These are phyloP conservation scores for Orientallactaga bullata DNA, from an alignment of 2,113 vertebrate species.

Conservation along the genomic window DNA sequence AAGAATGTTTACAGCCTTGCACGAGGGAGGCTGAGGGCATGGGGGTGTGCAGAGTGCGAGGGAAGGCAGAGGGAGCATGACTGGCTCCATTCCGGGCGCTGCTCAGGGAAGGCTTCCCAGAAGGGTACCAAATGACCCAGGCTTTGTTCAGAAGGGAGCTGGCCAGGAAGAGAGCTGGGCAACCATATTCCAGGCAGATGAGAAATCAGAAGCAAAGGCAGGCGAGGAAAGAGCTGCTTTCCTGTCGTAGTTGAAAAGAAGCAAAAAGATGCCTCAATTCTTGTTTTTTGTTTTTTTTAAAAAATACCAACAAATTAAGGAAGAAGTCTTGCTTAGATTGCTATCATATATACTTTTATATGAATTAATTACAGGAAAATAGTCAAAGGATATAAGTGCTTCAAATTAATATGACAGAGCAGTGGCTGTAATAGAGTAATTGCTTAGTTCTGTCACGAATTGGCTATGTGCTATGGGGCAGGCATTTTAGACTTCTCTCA, in stretches of 20 bases:
- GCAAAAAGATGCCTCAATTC: constrained; percentile 9
- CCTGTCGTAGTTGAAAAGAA: not conserved
- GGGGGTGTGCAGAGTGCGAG: not conserved
- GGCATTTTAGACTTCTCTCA: not conserved
- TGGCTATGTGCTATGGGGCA: not conserved
- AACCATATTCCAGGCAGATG: not conserved
- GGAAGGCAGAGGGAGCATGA: not conserved
- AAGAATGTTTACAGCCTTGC: not conserved
- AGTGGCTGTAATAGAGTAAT: not conserved
- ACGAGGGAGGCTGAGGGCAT: not conserved
- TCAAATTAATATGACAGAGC: not conserved
- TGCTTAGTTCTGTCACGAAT: not conserved
- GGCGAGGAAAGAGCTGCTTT: not conserved
- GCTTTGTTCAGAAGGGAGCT: not conserved
- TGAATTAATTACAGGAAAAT: not conserved
- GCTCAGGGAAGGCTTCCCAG: not conserved
- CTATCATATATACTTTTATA: not conserved
- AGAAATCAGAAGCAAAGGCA: not conserved
- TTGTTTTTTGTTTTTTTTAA: not conserved
- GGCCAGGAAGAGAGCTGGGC: not conserved
- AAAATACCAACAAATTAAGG: not conserved
- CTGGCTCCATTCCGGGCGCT: not conserved
- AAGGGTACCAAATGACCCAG: not conserved
- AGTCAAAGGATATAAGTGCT: not conserved
- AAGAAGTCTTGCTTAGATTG: not conserved